Evolutionary conservation across 2,888 invertebrate genomes (phyloP), one percentile per base, ranked within the genome.

Genomic region (Lutraria lutraria): DNA sequence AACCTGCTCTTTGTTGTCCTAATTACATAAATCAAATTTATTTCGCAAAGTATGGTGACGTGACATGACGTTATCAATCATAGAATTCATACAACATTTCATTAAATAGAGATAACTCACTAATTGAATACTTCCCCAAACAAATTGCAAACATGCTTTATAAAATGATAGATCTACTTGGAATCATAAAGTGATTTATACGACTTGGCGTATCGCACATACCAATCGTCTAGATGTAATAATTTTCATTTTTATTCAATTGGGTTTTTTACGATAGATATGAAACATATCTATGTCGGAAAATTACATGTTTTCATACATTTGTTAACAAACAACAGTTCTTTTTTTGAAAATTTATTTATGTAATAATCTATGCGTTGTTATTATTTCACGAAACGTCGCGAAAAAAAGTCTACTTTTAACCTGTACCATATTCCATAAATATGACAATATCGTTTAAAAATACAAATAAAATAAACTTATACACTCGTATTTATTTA

Each of bases 101-200:
- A 76, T 76, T 31, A 76, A 76, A 31, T 31, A 76, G 13, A 76
- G 76, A 31, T 76, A 76, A 6, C 19, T 76, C 34, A 34, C 76
- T 76, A 76, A 76, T 76, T 76, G 76, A 76, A 76, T 76, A 76
- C 15, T 76, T 76, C 34, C 76, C 6, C 16, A 31, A 34, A 76
- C 76, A 76, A 76, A 34, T 76, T 76, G 31, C 31, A 31, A 76
- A 76, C 76, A 76, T 76, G 76, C 76, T 31, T 76, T 76, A 25
- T 31, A 31, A 31, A 25, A 34, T 34, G 76, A 76, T 76, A 34
- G 19, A 76, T 76, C 76, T 10, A 6, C 31, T 19, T 31, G 31
- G 76, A 16, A 31, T 31, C 19, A 34, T 16, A 76, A 34, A 31
- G 76, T 76, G 76, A 76, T 76, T 76, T 76, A 34, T 76, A 76